A percentile compares a stretch with the other conserved stretches of the same genome.
phyloP scores from a whole-genome alignment of 2,888 invertebrate genomes.

The Parnassius orleans region DNA sequence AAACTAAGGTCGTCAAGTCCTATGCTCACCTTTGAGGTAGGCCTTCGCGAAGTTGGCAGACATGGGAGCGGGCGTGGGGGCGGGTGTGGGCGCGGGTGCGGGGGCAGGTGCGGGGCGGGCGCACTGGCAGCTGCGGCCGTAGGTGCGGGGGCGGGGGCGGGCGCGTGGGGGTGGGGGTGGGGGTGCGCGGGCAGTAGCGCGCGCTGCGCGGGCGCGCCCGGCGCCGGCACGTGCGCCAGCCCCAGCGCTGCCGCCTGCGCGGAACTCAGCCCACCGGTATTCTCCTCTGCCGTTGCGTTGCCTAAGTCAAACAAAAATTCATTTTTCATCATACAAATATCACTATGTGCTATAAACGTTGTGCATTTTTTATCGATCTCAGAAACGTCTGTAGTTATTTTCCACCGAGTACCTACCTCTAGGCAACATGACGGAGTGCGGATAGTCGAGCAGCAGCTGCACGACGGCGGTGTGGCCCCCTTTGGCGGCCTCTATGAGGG shows the following conservation, averaged over 20 bases:
- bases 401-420: conserved; percentile 54
- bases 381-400: not conserved
- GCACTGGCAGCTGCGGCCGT: conserved; percentile 42
- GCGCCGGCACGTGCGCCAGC: conserved; percentile 63
- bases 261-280: conserved; percentile 54
- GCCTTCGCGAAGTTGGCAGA: conserved; percentile 60
- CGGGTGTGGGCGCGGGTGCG: conserved; percentile 36
- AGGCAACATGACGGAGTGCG: conserved; percentile 90
- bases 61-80: conserved; percentile 32
- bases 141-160: conserved; percentile 49
- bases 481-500: conserved; percentile 99
- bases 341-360: too few species aligned
- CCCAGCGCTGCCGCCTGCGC: conserved; percentile 73
- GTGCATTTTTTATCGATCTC: too few species aligned
- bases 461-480: conserved; percentile 98
- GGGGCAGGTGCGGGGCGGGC: conserved; percentile 44
- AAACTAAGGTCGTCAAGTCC: too few species aligned
- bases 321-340: too few species aligned
- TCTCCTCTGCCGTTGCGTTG: conserved; percentile 30
- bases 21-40: conserved; percentile 59
- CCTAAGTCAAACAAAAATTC: conserved; percentile 3
- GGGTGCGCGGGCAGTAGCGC: conserved; percentile 54
- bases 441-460: conserved; percentile 96
- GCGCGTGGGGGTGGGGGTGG: conserved; percentile 45
- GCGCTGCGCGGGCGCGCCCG: conserved; percentile 51